Conservation (phyloP, 2,113 vertebrate genomes). For the Actenoides hombroni region DNA sequence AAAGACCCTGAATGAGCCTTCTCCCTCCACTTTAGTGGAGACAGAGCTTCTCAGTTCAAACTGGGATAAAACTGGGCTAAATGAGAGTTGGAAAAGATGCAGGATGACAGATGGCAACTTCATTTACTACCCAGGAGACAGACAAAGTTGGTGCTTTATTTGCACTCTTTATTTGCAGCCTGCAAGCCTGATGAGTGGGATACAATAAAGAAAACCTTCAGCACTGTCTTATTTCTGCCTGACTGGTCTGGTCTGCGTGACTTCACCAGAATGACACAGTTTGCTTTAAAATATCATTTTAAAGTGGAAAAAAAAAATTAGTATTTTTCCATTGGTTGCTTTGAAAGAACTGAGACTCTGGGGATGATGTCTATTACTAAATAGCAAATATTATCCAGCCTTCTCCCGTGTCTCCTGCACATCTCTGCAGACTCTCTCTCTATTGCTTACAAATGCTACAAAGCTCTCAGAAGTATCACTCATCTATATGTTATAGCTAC, state of each 20-base stretch:
- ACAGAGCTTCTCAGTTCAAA: neutral
- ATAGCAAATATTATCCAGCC: neutral
- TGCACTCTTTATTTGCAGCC: neutral
- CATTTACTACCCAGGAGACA: neutral
- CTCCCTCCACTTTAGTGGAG: neutral
- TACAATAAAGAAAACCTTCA: neutral
- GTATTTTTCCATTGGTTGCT: rapidly evolving
- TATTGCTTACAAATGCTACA: rapidly evolving
- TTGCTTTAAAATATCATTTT: neutral
- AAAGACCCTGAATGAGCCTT: neutral
- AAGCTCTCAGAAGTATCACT: neutral
- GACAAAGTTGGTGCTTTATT: neutral
- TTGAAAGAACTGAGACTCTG: neutral
- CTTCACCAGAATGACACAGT: neutral
- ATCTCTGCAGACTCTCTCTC: neutral
- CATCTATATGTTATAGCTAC: neutral
- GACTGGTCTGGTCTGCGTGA: neutral
- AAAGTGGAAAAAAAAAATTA: neutral
- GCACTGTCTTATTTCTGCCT: neutral
- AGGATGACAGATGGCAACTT: neutral
- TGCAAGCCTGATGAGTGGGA: neutral
- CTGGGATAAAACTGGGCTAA: neutral
- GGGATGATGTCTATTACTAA: neutral
- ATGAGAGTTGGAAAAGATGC: neutral
- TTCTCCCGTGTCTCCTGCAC: neutral